These are phyloP conservation scores for Lates calcarifer DNA, from an alignment of 2,113 vertebrate genomes.

Conservation along the genomic window DNA sequence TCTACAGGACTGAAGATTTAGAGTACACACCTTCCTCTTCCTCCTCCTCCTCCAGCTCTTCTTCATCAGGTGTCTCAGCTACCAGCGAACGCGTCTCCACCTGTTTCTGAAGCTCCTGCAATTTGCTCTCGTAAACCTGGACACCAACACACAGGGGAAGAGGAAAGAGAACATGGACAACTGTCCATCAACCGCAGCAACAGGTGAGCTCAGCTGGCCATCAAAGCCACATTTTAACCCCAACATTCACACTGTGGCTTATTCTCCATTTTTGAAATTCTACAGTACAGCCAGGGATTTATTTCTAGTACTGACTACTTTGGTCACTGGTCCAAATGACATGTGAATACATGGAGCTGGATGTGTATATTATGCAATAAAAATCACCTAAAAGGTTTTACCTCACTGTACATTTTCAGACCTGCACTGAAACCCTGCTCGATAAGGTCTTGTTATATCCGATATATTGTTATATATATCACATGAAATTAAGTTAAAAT, in stretches of 20 bases:
- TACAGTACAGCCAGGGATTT: background rate
- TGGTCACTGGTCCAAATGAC: background rate
- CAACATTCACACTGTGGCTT: background rate
- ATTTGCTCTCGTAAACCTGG: conserved; percentile 98
- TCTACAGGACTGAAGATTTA: background rate
- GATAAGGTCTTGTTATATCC: background rate
- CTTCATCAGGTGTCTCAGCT: conserved; percentile 94
- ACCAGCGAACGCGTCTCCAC: conserved; percentile 94
- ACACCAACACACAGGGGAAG: conserved; percentile 71
- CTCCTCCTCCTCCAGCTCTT: conserved; percentile 94
- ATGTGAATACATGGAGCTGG: background rate
- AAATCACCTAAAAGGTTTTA: background rate
- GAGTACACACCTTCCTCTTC: conserved; percentile 86
- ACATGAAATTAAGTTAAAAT: background rate
- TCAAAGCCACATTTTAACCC: background rate
- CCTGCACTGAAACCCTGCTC: background rate
- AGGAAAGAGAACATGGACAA: conserved; percentile 47
- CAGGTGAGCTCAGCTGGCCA: conserved; percentile 16
- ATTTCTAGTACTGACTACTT: background rate
- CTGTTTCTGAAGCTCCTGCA: conserved; percentile 98
- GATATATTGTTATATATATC: background rate
- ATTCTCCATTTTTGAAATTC: background rate
- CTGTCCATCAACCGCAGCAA: conserved; percentile 55
- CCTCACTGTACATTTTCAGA: background rate
- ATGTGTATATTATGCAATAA: background rate